A percentile compares a stretch with the other conserved stretches of the same genome.
Evolutionary conservation across 1,140 invertebrate genomes (phyloP).

Genomic region (Wiebesia pumilae): DNA sequence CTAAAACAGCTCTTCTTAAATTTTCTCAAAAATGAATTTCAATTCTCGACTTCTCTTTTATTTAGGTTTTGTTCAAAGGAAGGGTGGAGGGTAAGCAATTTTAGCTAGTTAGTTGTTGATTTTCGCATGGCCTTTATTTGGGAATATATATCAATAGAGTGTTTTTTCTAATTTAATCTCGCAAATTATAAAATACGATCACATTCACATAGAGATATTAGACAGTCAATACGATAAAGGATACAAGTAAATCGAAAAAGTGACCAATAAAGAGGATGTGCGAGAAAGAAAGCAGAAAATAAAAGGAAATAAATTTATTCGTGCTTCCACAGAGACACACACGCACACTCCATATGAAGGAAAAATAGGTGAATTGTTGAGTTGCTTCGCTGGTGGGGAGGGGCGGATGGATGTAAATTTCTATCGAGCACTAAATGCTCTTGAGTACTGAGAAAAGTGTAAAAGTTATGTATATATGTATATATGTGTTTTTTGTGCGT

Average conservation of each 20-base stretch:
- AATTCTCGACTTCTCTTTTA: conserved; percentile 48
- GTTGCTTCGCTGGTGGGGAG: conserved; percentile 28
- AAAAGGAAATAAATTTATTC: conserved; percentile 38
- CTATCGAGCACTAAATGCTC: neutral
- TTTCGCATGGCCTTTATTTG: conserved; percentile 42
- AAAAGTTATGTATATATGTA: neutral
- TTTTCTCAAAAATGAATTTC: conserved; percentile 36
- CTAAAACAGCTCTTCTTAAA: conserved; percentile 33
- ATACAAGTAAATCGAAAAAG: conserved; percentile 38
- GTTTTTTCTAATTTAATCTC: conserved; percentile 1
- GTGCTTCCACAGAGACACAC: conserved; percentile 59
- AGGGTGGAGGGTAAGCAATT: conserved; percentile 11
- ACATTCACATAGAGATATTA: neutral
- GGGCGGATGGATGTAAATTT: conserved; percentile 16
- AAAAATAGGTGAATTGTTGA: neutral
- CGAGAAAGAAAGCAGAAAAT: conserved; percentile 43
- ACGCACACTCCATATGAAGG: conserved; percentile 51
- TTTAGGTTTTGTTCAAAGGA: conserved; percentile 4
- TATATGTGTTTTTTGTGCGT: too few species aligned
- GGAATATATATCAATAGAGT: neutral
- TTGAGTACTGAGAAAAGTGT: conserved; percentile 28
- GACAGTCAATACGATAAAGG: conserved; percentile 3
- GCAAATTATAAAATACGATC: neutral
- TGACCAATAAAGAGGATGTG: conserved; percentile 44
- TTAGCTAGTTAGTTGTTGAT: neutral